Evolutionary conservation across 1,140 invertebrate species (phyloP), one percentile per base, ranked within the genome.

Genomic region (Uloborus diversus): DNA sequence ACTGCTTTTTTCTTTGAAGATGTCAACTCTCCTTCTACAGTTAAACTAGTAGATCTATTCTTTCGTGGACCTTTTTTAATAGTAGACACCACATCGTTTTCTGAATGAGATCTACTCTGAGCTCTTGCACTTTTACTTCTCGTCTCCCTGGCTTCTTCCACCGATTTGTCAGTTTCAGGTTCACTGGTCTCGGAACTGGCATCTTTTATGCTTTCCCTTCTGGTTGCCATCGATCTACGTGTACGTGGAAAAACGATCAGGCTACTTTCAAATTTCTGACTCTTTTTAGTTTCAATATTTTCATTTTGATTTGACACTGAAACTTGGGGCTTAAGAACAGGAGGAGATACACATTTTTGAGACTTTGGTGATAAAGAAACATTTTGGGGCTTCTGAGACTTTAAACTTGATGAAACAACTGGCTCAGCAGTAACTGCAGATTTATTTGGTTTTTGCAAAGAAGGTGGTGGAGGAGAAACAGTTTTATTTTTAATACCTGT

Each of bases 31-130:
- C 49, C 47, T 17, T 65, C 75, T 25, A 51, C 65, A 23, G 49
- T 70, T n/a, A 71, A 11, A 75, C 82, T 83, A 14, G 71, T 49
- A 5, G 82, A 69, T 51, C 82, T 28, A 27, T 28, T 75, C n/a
- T 76, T 68, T 30, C 47, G 32, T n/a, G 59, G 51, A 35, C 76
- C 61, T 62, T 82, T 82, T 33, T 53, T 78, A 17, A 47, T 27
- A 28, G 59, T n/a, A 3, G 35, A 25, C 23, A 57, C n/a, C 28
- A 53, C 33, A 69, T 82, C 81, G 53, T 27, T 82, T 80, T 82
- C 81, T 11, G 81, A 82, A 4, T 71, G 78, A 11, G 79, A 73
- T 27, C 81, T n/a, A 59, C 51, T 80, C 23, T 75, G 69, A 4
- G 81, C 61, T 76, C 81, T 57, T 20, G 70, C 32, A 25, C 35